A percentile compares a stretch with the other conserved stretches of the same genome.
Evolutionary conservation across 2,888 invertebrate genomes (phyloP).

Genomic region (Habrosyne pyritoides): DNA sequence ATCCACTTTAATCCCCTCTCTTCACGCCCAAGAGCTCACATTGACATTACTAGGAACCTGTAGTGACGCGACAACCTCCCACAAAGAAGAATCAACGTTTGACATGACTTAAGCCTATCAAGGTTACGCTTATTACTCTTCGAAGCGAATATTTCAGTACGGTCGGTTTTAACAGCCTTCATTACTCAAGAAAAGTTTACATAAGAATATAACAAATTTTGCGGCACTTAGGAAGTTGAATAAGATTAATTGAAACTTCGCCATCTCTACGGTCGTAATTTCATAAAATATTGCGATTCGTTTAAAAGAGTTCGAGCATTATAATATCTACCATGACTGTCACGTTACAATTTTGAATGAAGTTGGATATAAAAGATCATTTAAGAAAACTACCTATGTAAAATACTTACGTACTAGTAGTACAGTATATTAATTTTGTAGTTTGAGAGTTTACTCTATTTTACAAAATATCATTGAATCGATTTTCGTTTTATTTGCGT

Average conservation of each 20-base stretch:
- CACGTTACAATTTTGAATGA: no score
- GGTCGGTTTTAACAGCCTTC: constrained; percentile 34
- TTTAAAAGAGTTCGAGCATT: constrained; percentile 15
- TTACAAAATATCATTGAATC: no score
- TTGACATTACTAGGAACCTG: constrained; percentile 20
- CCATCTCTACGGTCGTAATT: constrained; percentile 23
- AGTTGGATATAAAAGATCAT: no score
- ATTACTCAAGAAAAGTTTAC: constrained; percentile 50
- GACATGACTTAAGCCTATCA: neutral
- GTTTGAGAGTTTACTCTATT: no score
- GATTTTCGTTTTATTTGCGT: no score
- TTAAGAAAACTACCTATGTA: no score
- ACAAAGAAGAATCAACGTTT: constrained; percentile 8
- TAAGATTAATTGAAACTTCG: constrained; percentile 48
- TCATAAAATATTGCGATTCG: constrained; percentile 30
- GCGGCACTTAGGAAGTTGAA: constrained; percentile 45
- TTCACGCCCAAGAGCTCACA: constrained; percentile 33
- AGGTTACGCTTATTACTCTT: constrained; percentile 4
- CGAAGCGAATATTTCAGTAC: constrained; percentile 29
- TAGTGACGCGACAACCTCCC: neutral
- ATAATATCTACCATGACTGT: neutral
- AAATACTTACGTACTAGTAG: no score
- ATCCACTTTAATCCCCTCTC: constrained; percentile 54
- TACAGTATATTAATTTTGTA: no score
- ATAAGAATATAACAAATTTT: constrained; percentile 44